Base-by-base conservation (phyloP, 2,888 invertebrate species). In the Eulithis prunata region DNA sequence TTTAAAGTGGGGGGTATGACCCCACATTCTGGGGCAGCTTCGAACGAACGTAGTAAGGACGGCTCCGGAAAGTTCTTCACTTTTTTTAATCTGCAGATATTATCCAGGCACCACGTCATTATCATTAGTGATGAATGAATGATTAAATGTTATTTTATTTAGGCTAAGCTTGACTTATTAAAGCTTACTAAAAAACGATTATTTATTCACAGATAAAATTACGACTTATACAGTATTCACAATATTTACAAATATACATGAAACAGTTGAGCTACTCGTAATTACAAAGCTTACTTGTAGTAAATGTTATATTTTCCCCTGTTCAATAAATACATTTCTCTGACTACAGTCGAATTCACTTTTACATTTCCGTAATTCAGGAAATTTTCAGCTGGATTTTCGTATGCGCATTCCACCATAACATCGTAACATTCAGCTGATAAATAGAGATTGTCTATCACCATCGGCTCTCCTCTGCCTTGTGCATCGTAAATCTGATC, bases 391-490 rank as follows among this genome's bases (percentile, higher is more conserved):
- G 71, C 71, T 0, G 90, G 87, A 72, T 91, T 89, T 55, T 94
- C 93, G 64, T 88, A 83, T 12, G 90, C 87, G 63, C 94, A 88
- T 74, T 95, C 94, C 7, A 95, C 84, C 76, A 87, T 85, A 4
- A 95, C 94, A 73, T 95, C 94, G 61, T 95, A 94, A 57, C 94
- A 94, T 83, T 95, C 95, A 0, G 94, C 95, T 0, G 89, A 90
- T 13, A 95, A 71, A 52, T 70, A 77, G 36, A 94, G 73, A 4
- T 77, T 79, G 13, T 94, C 93, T 4, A 84, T 82, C 6, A 92
- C 69, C 84, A 94, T 86, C 0, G 93, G 89, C 1, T 84, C 84
- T 3, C 91, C 89, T 11, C 93, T 85, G 10, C 93, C 88, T 68
- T 89, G 82, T 14, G 82, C 84, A 52, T 93, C 91, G 59, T 88